Evolutionary conservation across 2,113 vertebrate species (phyloP).

Genomic region (Rhynchomys soricoides): DNA sequence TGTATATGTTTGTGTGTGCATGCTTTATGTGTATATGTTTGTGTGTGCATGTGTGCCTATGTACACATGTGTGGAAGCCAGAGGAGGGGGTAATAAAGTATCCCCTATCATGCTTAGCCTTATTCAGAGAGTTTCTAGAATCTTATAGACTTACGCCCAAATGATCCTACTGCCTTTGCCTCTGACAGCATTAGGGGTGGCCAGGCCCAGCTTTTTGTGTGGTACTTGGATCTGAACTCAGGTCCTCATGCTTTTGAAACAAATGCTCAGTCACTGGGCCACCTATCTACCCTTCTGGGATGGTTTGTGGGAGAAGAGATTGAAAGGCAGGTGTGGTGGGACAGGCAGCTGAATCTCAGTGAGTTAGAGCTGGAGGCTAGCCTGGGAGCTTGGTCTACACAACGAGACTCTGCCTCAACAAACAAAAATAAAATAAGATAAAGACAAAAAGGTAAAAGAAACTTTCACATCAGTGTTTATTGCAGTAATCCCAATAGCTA

Average conservation of each 20-base stretch:
- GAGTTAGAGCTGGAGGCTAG: not conserved
- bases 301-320: not conserved
- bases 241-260: not conserved
- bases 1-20: not conserved
- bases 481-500: not conserved
- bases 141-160: too few species aligned
- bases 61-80: not conserved
- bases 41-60: not conserved
- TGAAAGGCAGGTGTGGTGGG: not conserved
- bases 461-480: too few species aligned
- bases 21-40: not conserved
- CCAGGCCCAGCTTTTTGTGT: not conserved
- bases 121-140: not conserved
- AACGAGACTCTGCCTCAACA: not conserved
- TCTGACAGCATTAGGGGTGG: not conserved
- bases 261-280: not conserved
- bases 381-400: not conserved
- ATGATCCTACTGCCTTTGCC: not conserved
- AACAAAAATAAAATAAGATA: not conserved
- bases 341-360: not conserved
- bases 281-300: not conserved
- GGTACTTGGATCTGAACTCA: not conserved
- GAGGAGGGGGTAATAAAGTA: not conserved
- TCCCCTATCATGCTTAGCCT: not conserved
- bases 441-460: not conserved